These are phyloP conservation scores for Acheta domesticus DNA, from an alignment of 2,888 invertebrate species.

Conservation along the genomic window DNA sequence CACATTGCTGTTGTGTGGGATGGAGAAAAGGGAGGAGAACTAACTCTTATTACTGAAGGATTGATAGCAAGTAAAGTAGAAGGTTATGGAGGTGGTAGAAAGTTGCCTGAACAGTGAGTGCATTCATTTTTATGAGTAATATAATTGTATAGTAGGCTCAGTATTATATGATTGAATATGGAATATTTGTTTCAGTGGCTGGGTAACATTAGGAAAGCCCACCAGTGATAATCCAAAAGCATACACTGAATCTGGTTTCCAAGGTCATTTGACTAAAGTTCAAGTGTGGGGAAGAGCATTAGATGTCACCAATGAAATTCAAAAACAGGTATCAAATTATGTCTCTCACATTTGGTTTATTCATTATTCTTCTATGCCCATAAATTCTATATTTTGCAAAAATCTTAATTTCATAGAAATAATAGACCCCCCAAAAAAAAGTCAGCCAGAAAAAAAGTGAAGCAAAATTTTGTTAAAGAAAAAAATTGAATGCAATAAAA, in stretches of 20 bases:
- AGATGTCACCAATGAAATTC: conserved; percentile 87
- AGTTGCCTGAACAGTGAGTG: conserved; percentile 76
- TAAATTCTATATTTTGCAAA: background rate
- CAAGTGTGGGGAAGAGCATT: conserved; percentile 91
- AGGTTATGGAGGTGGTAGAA: conserved; percentile 79
- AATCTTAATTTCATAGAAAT: too few species aligned
- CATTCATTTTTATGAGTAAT: background rate
- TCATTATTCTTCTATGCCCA: background rate
- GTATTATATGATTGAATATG: background rate
- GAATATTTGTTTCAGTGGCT: conserved; percentile 62
- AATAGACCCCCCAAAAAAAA: too few species aligned
- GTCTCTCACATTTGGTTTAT: background rate
- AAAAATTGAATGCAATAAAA: too few species aligned
- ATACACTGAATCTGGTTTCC: conserved; percentile 88
- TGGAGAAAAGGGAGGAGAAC: conserved; percentile 76
- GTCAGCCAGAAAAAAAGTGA: too few species aligned
- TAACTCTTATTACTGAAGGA: conserved; percentile 92
- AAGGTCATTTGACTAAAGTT: conserved; percentile 89
- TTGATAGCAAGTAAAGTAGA: conserved; percentile 89
- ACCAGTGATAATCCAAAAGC: conserved; percentile 75
- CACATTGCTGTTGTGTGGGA: conserved; percentile 95
- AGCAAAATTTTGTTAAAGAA: too few species aligned
- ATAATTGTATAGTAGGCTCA: background rate
- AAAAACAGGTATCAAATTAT: conserved; percentile 70
- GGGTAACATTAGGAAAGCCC: conserved; percentile 89